phyloP scores from a whole-genome alignment of 2,797 vertebrate species.

The Neopelma chrysocephalum region DNA sequence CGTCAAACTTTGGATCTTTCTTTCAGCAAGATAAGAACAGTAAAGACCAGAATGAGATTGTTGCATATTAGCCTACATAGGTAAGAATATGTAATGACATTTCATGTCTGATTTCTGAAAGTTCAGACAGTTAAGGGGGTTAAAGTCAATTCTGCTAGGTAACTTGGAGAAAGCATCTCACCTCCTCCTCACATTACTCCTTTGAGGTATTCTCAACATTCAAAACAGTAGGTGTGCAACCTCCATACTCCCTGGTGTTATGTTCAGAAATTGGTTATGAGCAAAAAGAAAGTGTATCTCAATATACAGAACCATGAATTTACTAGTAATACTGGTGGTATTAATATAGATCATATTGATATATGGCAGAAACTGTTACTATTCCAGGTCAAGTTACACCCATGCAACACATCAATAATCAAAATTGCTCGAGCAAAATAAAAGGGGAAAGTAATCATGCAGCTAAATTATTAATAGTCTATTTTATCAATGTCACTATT shows the following conservation, averaged over 20 bases:
- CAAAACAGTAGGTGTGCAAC: not conserved
- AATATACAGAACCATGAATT: not conserved
- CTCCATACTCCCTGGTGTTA: not conserved
- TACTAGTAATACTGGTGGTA: not conserved
- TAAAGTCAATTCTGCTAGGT: not conserved
- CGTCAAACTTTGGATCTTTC: not conserved
- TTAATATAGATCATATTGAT: not conserved
- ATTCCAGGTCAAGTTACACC: not conserved
- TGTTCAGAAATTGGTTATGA: not conserved
- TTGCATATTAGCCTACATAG: not conserved
- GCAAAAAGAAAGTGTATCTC: not conserved
- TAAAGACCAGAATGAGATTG: not conserved
- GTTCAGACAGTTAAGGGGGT: not conserved
- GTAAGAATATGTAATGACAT: not conserved
- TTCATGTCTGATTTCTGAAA: not conserved
- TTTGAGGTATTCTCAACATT: not conserved
- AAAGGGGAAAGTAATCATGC: not conserved
- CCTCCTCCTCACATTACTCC: not conserved
- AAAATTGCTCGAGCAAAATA: not conserved
- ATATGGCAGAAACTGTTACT: not conserved
- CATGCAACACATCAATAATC: not conserved
- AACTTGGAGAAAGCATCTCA: not conserved
- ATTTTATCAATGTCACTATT: not conserved
- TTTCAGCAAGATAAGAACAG: not conserved
- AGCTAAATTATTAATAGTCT: not conserved